These are phyloP conservation scores for Zeus faber DNA, from an alignment of 2,113 vertebrate species.

Conservation along the genomic window DNA sequence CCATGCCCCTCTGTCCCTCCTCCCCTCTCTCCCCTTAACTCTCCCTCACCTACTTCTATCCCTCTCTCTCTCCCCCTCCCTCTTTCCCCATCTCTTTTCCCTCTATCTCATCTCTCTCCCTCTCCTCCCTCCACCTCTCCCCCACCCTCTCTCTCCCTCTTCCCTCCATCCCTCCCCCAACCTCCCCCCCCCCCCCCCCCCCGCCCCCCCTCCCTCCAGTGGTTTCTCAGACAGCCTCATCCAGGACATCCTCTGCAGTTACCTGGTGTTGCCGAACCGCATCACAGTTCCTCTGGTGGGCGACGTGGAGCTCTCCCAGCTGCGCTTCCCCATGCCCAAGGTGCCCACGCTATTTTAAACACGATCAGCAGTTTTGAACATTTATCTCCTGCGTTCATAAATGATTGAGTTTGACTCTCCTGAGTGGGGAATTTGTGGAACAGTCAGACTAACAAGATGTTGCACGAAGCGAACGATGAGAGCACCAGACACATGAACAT, in stretches of 20 bases:
- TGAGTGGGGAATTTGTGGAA: too few relatives aligned
- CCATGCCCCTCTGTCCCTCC: too few relatives aligned
- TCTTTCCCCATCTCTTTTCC: background rate
- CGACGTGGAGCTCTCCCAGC: constrained; percentile 84
- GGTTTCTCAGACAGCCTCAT: constrained; percentile 92
- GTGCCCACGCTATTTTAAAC: constrained; percentile 76
- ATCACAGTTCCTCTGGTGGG: constrained; percentile 93
- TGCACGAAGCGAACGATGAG: too few relatives aligned
- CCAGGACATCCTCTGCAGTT: constrained; percentile 91
- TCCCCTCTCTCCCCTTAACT: background rate
- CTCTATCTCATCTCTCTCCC: background rate
- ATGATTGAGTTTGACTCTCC: too few relatives aligned
- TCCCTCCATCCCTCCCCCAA: background rate
- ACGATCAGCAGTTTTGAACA: too few relatives aligned
- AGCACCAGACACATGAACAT: too few relatives aligned
- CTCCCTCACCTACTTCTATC: too few relatives aligned
- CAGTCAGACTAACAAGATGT: too few relatives aligned
- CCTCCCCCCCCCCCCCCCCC: background rate
- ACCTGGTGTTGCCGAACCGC: constrained; percentile 93
- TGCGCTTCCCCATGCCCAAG: constrained; percentile 95
- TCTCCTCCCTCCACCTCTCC: background rate
- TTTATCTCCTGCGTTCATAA: too few relatives aligned
- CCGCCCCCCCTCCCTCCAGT: constrained; percentile 59
- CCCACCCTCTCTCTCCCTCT: background rate
- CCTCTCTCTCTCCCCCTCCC: too few relatives aligned